phyloP scores from a whole-genome alignment of 2,113 vertebrate species.

The Noturus placidus region DNA sequence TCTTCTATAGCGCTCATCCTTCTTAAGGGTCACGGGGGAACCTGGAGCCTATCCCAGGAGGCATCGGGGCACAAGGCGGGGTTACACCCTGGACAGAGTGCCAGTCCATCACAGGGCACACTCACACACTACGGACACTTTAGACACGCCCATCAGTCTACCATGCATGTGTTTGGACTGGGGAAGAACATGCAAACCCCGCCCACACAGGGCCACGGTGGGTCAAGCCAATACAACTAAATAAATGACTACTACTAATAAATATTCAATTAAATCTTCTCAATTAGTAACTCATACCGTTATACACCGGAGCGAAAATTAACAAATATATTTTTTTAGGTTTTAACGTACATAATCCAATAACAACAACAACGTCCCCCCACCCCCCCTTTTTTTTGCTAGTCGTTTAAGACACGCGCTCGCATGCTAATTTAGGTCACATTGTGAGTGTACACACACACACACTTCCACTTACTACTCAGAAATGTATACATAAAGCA shows the following conservation, averaged over 20 bases:
- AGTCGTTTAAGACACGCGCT: background rate
- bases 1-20: too few relatives aligned
- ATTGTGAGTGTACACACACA: background rate
- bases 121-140: too few relatives aligned
- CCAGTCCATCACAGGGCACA: too few relatives aligned
- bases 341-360: background rate
- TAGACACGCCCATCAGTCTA: too few relatives aligned
- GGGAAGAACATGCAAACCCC: too few relatives aligned
- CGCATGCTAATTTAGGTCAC: background rate
- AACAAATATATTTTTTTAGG: background rate
- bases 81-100: too few relatives aligned
- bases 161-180: too few relatives aligned
- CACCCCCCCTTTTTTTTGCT: background rate
- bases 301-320: background rate
- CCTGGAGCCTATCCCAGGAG: too few relatives aligned
- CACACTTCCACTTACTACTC: background rate
- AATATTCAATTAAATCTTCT: background rate
- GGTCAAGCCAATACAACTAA: too few relatives aligned
- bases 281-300: background rate
- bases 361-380: background rate
- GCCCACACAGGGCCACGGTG: too few relatives aligned
- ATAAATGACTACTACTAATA: background rate
- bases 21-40: too few relatives aligned
- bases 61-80: too few relatives aligned
- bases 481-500: background rate